These are phyloP conservation scores for Cariama cristata DNA, from an alignment of 2,113 vertebrate species.

Conservation along the genomic window DNA sequence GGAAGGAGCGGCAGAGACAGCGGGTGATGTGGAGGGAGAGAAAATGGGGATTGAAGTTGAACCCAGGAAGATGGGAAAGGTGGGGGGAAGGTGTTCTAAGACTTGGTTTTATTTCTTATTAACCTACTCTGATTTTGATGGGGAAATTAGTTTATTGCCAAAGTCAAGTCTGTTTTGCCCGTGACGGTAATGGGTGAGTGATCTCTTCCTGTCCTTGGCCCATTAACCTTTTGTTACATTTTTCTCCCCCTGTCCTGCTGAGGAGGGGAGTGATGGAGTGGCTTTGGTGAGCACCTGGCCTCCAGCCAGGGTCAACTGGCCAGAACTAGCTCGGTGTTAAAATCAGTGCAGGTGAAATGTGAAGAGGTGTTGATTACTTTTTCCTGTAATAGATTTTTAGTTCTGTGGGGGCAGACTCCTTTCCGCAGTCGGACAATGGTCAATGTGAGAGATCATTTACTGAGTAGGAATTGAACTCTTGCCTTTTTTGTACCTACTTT, in stretches of 20 bases:
- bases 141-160: too few species aligned
- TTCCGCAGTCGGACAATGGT: neutral
- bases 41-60: neutral
- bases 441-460: neutral
- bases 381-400: neutral
- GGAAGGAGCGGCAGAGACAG: neutral
- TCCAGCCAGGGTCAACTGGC: neutral
- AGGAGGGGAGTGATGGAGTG: fast-evolving
- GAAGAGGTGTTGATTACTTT: neutral
- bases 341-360: neutral
- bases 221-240: neutral
- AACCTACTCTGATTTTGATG: neutral
- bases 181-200: neutral
- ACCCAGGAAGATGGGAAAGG: neutral
- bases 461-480: neutral
- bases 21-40: neutral
- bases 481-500: neutral
- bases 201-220: neutral
- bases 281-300: neutral
- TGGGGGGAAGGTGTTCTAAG: neutral
- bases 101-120: neutral
- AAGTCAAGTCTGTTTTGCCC: neutral
- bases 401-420: neutral
- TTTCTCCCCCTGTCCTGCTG: neutral
- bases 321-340: neutral